A percentile compares a stretch with the other conserved stretches of the same genome.
Conservation (phyloP, 2,888 invertebrate species). For the Danaus chrysippus region DNA sequence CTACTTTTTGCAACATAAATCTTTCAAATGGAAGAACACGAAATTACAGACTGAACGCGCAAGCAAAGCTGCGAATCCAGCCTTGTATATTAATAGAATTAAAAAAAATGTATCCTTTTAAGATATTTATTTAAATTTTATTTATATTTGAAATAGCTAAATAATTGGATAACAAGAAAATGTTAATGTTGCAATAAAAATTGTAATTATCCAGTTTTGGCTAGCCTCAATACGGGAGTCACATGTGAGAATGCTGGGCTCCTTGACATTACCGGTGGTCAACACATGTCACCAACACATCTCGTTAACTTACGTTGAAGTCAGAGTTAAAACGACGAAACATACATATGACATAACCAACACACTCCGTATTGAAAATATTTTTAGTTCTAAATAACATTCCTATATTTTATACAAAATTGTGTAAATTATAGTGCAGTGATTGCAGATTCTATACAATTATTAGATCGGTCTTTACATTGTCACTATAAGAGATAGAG, state of each 20-base stretch:
- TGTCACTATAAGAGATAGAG: constrained; percentile 14
- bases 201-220: too few relatives aligned
- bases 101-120: too few relatives aligned
- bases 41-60: too few relatives aligned
- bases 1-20: too few relatives aligned
- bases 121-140: too few relatives aligned
- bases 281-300: neutral
- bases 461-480: constrained; percentile 20
- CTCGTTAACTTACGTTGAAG: neutral
- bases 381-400: constrained; percentile 22
- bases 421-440: constrained; percentile 14
- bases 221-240: neutral
- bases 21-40: too few relatives aligned
- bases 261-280: constrained; percentile 1
- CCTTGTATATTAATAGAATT: too few relatives aligned
- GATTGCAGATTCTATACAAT: constrained; percentile 16
- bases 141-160: too few relatives aligned
- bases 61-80: too few relatives aligned
- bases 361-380: neutral
- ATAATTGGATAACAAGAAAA: too few relatives aligned
- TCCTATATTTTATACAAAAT: constrained; percentile 23
- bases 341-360: neutral
- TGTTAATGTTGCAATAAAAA: too few relatives aligned
- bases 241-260: neutral
- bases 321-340: neutral